A percentile compares a stretch with the other conserved stretches of the same genome.
These are phyloP conservation scores for Caenorhabditis drosophilae DNA, from an alignment of 2,888 invertebrate genomes.

Conservation along the genomic window DNA sequence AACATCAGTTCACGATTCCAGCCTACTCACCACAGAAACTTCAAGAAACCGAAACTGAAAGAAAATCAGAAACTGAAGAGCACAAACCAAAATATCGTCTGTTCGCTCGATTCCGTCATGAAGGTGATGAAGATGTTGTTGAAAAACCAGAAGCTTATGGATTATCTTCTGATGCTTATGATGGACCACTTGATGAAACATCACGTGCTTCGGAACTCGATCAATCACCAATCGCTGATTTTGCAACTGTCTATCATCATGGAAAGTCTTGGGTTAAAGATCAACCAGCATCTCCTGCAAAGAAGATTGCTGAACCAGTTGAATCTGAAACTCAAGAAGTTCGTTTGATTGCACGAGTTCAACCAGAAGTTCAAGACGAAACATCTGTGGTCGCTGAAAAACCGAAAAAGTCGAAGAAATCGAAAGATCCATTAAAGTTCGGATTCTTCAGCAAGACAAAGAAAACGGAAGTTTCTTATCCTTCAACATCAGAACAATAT, in stretches of 20 bases:
- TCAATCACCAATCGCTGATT: constrained; percentile 12
- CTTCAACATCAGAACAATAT: constrained; percentile 17
- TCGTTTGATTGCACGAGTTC: constrained; percentile 20
- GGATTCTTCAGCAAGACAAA: constrained; percentile 15
- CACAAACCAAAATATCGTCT: background rate
- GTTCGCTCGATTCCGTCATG: constrained; percentile 7
- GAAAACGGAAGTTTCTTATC: constrained; percentile 14
- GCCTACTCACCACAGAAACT: background rate
- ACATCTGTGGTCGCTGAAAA: background rate
- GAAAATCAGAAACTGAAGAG: background rate
- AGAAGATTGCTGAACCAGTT: constrained; percentile 14
- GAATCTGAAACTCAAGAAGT: constrained; percentile 17
- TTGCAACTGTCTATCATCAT: constrained; percentile 29
- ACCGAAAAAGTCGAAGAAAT: constrained; percentile 9
- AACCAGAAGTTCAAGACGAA: constrained; percentile 13
- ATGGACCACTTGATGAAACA: constrained; percentile 18
- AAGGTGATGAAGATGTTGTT: constrained; percentile 20
- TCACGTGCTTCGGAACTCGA: constrained; percentile 9
- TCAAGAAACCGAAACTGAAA: background rate
- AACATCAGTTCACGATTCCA: background rate
- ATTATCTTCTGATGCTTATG: constrained; percentile 6
- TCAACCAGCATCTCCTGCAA: constrained; percentile 8
- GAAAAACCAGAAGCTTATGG: constrained; percentile 5
- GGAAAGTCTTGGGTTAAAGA: constrained; percentile 27
- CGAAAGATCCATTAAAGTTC: constrained; percentile 12